phyloP scores from a whole-genome alignment of 2,888 invertebrate genomes.

The Digitonthophagus gazella region DNA sequence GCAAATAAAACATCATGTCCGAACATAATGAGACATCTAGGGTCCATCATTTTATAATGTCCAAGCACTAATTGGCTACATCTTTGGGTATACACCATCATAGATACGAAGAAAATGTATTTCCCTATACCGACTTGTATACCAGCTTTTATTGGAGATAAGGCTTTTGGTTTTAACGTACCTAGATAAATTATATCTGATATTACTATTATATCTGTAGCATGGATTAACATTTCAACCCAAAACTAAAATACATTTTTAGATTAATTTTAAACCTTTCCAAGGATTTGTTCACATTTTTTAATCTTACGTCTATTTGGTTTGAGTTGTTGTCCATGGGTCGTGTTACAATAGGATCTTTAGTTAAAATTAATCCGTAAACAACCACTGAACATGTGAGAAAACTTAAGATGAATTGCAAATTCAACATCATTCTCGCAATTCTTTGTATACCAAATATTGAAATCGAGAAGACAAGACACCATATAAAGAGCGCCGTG shows the following conservation, averaged over 20 bases:
- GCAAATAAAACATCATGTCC: conserved; percentile 27
- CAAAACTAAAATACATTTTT: conserved; percentile 21
- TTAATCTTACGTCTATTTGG: background rate
- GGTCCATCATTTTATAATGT: conserved; percentile 20
- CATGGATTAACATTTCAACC: conserved; percentile 19
- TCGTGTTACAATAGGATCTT: conserved; percentile 6
- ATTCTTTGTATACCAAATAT: conserved; percentile 12
- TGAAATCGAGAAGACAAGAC: conserved; percentile 10
- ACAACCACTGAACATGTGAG: background rate
- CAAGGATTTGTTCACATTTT: background rate
- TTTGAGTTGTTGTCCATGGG: background rate
- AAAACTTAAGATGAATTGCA: background rate
- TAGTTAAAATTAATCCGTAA: background rate
- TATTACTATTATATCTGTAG: conserved; percentile 13
- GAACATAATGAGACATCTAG: conserved; percentile 14
- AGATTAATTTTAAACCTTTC: background rate
- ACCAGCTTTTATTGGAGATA: conserved; percentile 22
- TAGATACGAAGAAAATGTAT: conserved; percentile 2
- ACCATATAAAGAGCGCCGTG: conserved; percentile 9
- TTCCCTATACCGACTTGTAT: conserved; percentile 16
- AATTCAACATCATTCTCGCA: conserved; percentile 1
- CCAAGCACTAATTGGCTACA: conserved; percentile 43
- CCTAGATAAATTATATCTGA: conserved; percentile 22
- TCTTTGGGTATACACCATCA: conserved; percentile 39
- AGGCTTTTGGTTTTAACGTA: conserved; percentile 20